Conservation (phyloP, 35 echinoderm and acorn worm genomes). For the Apostichopus californicus region DNA sequence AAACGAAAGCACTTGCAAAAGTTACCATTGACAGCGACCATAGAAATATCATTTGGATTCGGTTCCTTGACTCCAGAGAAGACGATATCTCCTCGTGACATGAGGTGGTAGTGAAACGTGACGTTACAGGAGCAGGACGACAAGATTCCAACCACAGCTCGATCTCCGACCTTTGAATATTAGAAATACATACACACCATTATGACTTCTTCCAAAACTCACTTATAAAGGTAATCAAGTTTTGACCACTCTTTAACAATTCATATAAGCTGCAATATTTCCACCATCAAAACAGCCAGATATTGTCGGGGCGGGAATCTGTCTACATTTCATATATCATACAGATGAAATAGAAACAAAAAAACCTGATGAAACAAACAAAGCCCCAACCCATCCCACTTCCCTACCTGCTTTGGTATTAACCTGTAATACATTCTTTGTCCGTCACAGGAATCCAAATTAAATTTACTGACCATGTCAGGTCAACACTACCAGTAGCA, state of each 20-base stretch:
- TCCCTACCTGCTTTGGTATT: no score
- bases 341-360: background rate
- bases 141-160: constrained; percentile 68
- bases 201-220: background rate
- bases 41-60: constrained; percentile 43
- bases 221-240: background rate
- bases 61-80: constrained; percentile 70
- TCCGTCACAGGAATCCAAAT: no score
- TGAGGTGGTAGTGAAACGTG: constrained; percentile 84
- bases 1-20: background rate
- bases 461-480: no score
- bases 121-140: constrained; percentile 95
- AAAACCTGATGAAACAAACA: background rate
- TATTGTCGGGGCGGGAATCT: no score
- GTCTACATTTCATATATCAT: no score
- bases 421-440: no score
- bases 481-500: no score
- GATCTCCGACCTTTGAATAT: constrained; percentile 76
- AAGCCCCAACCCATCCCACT: no score
- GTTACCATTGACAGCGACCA: constrained; percentile 32
- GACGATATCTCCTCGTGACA: constrained; percentile 85
- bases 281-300: no score
- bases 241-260: background rate
- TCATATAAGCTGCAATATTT: no score
- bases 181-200: background rate